Conservation (phyloP, 1,140 invertebrate species). For the Homalodisca vitripennis region DNA sequence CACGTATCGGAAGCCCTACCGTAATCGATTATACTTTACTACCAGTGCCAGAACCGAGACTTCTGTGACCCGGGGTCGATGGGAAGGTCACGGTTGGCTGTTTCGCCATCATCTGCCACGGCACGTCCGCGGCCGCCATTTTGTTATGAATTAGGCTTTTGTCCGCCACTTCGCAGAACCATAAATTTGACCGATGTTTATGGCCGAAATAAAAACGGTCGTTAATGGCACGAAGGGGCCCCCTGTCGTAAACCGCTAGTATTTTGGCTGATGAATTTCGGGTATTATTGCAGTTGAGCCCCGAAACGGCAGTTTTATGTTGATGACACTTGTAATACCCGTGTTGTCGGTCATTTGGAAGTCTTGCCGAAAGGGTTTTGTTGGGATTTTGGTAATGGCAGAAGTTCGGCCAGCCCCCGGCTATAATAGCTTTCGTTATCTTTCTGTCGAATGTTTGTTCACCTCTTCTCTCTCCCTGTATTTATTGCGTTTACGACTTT, state of each 20-base stretch:
- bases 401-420: background rate
- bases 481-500: no score
- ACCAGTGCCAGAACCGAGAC: no score
- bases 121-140: constrained; percentile 2
- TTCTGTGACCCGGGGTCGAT: no score
- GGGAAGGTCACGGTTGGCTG: no score
- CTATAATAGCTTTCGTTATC: background rate
- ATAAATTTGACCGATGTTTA: constrained; percentile 19
- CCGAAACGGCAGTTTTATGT: constrained; percentile 17
- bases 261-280: constrained; percentile 20
- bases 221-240: constrained; percentile 17
- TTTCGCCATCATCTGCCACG: no score
- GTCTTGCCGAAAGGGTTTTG: constrained; percentile 19
- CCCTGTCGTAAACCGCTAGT: background rate
- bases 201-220: constrained; percentile 4
- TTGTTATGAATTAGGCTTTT: constrained; percentile 8
- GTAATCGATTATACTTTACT: no score
- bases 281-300: constrained; percentile 14
- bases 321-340: constrained; percentile 1
- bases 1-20: no score
- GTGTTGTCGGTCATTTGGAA: constrained; percentile 11
- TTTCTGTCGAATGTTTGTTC: no score
- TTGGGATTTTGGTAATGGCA: background rate
- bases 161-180: constrained; percentile 10
- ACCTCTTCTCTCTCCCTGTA: no score